phyloP scores from a whole-genome alignment of 2,888 invertebrate genomes.

The Drosophila diplacantha region DNA sequence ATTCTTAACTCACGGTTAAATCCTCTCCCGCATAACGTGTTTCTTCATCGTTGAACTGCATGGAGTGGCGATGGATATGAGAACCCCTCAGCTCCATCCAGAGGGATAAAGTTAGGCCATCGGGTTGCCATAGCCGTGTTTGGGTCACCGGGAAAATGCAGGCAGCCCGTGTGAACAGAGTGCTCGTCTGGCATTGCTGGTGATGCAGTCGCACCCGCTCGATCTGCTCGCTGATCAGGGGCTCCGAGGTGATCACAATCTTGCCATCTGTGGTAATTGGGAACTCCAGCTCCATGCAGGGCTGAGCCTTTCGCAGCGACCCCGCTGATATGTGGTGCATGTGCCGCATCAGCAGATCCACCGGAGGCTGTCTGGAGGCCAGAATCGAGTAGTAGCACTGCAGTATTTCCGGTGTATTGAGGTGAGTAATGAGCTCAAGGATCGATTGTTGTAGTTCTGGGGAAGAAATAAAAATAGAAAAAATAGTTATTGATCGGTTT shows the following conservation, averaged over 20 bases:
- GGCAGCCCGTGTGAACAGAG: constrained; percentile 74
- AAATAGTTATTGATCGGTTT: neutral
- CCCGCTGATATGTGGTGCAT: constrained; percentile 77
- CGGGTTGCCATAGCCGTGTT: constrained; percentile 72
- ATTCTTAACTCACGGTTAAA: constrained; percentile 53
- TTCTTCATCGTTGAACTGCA: constrained; percentile 73
- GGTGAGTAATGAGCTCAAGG: constrained; percentile 81
- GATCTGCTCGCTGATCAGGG: constrained; percentile 68
- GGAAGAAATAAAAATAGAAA: neutral
- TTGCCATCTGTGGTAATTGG: constrained; percentile 74
- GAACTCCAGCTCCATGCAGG: constrained; percentile 75
- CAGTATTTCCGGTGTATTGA: constrained; percentile 78
- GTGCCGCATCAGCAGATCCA: constrained; percentile 80
- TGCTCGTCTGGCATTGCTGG: constrained; percentile 66
- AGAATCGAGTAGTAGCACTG: constrained; percentile 81
- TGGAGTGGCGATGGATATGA: constrained; percentile 63
- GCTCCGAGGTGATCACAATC: constrained; percentile 70
- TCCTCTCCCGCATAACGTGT: constrained; percentile 70
- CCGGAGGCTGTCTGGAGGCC: constrained; percentile 80
- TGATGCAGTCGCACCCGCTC: constrained; percentile 75
- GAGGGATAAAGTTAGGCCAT: constrained; percentile 75
- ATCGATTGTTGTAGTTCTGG: constrained; percentile 83
- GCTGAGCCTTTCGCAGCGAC: constrained; percentile 69
- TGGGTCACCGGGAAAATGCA: constrained; percentile 76
- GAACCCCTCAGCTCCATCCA: constrained; percentile 75